Conservation (phyloP, 2,113 vertebrate genomes). For the Noctilio leporinus region DNA sequence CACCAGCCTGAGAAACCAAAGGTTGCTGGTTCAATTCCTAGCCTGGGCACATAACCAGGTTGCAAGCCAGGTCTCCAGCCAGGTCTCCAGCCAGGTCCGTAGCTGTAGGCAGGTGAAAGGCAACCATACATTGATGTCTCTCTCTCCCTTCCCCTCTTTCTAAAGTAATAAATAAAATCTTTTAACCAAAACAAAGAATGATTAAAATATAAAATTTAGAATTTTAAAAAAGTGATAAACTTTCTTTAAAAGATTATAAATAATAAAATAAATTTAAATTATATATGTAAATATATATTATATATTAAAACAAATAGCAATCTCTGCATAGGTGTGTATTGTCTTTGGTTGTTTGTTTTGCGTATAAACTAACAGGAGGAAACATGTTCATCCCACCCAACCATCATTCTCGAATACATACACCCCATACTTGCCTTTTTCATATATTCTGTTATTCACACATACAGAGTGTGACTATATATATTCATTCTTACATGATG, state of each 20-base stretch:
- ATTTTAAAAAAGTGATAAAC: background rate
- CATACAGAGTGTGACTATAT: rapidly evolving
- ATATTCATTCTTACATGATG: background rate
- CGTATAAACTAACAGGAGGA: background rate
- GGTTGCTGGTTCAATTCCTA: no score
- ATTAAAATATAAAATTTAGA: no score
- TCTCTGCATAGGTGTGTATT: background rate
- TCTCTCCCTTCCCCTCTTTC: no score
- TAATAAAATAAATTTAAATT: background rate
- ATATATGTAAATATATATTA: background rate
- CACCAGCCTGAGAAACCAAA: no score
- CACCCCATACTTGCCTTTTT: background rate
- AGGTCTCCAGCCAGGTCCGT: no score
- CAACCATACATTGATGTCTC: no score
- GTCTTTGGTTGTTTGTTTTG: background rate
- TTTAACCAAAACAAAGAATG: no score
- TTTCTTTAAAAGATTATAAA: background rate
- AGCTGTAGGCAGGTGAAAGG: no score
- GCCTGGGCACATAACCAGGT: no score
- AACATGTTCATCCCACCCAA: background rate
- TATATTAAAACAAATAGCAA: background rate
- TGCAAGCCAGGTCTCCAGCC: no score
- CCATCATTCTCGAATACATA: background rate
- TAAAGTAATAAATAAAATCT: no score
- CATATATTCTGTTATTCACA: background rate